Percentiles rank a stretch among this genome's conserved stretches.
Conservation (phyloP, 1,140 invertebrate species). For the Bombus ignitus region DNA sequence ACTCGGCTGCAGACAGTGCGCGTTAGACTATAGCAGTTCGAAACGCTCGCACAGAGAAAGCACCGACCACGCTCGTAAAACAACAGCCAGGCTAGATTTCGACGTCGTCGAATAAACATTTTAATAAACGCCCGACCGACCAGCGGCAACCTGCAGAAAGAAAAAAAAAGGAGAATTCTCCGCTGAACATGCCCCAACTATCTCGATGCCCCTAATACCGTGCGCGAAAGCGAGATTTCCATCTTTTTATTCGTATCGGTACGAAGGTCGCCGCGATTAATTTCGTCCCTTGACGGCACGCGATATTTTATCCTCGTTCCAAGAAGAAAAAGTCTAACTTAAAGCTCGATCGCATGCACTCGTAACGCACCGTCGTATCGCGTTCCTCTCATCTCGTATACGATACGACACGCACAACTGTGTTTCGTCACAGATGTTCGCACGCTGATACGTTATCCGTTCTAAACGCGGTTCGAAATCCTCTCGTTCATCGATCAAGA, state of each 20-base stretch:
- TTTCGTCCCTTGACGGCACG: neutral
- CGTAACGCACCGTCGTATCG: neutral
- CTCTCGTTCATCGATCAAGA: constrained; percentile 23
- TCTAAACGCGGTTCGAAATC: neutral
- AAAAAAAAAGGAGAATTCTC: neutral
- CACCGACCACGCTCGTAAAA: neutral
- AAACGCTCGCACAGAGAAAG: neutral
- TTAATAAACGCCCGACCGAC: constrained; percentile 63
- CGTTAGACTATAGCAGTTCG: constrained; percentile 19
- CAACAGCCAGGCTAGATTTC: constrained; percentile 2
- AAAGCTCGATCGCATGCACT: neutral
- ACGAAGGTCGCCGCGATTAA: constrained; percentile 30
- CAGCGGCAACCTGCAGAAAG: neutral
- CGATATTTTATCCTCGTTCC: constrained; percentile 13
- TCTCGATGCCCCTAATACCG: neutral
- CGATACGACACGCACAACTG: neutral
- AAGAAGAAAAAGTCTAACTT: neutral
- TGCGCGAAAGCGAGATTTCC: neutral
- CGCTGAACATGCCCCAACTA: neutral
- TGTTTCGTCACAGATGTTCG: constrained; percentile 31
- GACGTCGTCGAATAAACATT: constrained; percentile 64
- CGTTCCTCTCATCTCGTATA: neutral
- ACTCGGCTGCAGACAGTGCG: constrained; percentile 8
- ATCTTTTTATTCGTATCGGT: constrained; percentile 20
- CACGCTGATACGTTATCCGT: constrained; percentile 21